Evolutionary conservation across 53 echinoderm and acorn worm genomes (phyloP).

Genomic region (Glandiceps talaboti): DNA sequence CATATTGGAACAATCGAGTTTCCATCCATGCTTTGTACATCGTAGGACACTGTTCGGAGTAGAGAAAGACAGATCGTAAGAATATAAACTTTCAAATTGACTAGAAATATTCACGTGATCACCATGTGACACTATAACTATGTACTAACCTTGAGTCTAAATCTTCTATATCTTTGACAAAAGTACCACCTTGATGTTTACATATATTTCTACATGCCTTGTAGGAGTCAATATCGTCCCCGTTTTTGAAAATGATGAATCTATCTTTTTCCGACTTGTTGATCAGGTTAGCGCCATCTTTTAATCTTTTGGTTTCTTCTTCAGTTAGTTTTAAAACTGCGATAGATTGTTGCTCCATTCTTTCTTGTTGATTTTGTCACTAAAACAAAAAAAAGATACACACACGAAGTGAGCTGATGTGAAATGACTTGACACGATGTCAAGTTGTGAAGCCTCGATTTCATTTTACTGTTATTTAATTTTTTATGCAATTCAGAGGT

Average conservation of each 20-base stretch:
- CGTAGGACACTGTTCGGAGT: constrained; percentile 51
- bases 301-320: constrained; percentile 52
- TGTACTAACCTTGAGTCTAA: constrained; percentile 40
- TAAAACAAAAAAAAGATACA: no score
- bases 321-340: constrained; percentile 38
- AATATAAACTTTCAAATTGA: no score
- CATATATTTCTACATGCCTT: constrained; percentile 73
- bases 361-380: no score
- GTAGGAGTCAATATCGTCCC: no score
- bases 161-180: constrained; percentile 85
- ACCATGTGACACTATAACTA: neutral
- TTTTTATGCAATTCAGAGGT: no score
- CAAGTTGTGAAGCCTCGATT: no score
- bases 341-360: constrained; percentile 76
- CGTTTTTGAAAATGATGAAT: constrained; percentile 71
- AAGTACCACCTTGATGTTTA: constrained; percentile 94
- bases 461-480: no score
- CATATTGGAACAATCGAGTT: no score
- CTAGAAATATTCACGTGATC: no score
- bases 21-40: constrained; percentile 90
- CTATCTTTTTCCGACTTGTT: constrained; percentile 54
- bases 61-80: no score
- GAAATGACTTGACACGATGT: no score
- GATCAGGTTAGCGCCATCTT: constrained; percentile 78
- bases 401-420: no score